These are phyloP conservation scores for Odocoileus virginianus DNA, from an alignment of 2,113 vertebrate species.

Conservation along the genomic window DNA sequence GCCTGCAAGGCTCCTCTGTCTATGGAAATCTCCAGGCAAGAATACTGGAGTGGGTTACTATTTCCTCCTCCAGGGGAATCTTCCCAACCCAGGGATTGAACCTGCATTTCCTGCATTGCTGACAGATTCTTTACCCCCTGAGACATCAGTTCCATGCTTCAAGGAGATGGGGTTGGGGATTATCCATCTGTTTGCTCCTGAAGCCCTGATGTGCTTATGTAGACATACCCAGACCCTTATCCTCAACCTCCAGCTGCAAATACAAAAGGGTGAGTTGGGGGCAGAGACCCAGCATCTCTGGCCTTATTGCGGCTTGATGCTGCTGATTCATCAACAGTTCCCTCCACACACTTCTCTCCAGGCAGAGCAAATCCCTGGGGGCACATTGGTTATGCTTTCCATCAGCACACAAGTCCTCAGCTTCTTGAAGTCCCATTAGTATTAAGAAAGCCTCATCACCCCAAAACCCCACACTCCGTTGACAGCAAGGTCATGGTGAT, in stretches of 20 bases:
- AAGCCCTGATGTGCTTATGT: not conserved
- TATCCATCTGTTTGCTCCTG: not conserved
- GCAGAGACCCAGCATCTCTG: not conserved
- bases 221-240: not conserved
- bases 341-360: not conserved
- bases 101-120: not conserved
- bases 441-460: not conserved
- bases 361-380: not conserved
- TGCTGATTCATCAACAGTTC: not conserved
- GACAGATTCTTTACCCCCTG: not conserved
- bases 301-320: not conserved
- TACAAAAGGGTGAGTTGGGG: not conserved
- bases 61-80: not conserved
- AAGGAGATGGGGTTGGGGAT: not conserved
- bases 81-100: not conserved
- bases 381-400: not conserved
- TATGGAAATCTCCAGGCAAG: not conserved
- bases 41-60: not conserved
- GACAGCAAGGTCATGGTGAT: not conserved
- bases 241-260: not conserved
- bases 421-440: not conserved
- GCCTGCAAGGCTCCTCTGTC: not conserved
- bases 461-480: not conserved
- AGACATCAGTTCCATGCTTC: not conserved
- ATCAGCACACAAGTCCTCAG: not conserved